Percentiles rank a stretch among this genome's conserved stretches.
Evolutionary conservation across 2,888 invertebrate species (phyloP).

Genomic region (Eumacrocentrus americanus): DNA sequence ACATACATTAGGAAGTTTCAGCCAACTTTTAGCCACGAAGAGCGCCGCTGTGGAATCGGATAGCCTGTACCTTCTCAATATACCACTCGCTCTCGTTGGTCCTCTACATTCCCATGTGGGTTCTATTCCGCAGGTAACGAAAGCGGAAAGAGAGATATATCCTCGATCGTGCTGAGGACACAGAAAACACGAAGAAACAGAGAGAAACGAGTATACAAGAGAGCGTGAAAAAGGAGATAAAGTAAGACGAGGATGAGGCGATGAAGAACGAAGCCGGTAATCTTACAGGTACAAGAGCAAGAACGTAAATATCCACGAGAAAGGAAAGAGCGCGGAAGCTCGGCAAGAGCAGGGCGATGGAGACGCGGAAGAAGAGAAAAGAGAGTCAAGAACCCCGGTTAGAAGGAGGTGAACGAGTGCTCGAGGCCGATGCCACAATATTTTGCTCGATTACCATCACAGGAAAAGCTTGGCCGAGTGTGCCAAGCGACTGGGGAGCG

Average conservation of each 20-base stretch:
- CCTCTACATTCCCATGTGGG: background rate
- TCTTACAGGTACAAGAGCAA: conserved; percentile 4
- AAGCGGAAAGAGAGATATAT: conserved; percentile 23
- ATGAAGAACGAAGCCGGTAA: background rate
- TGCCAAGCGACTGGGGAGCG: conserved; percentile 23
- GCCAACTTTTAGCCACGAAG: conserved; percentile 46
- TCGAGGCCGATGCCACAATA: conserved; percentile 56
- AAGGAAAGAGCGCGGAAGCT: conserved; percentile 38
- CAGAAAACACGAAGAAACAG: conserved; percentile 28
- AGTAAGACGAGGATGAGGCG: conserved; percentile 22
- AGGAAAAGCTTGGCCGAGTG: conserved; percentile 47
- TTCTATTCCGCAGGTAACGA: conserved; percentile 23
- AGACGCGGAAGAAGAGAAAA: conserved; percentile 34
- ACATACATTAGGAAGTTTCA: conserved; percentile 56
- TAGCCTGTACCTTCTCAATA: conserved; percentile 35
- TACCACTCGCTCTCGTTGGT: conserved; percentile 1
- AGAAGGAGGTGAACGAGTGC: conserved; percentile 37
- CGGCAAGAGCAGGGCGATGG: conserved; percentile 25
- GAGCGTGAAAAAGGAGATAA: conserved; percentile 25
- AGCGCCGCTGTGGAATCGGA: conserved; percentile 41
- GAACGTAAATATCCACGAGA: conserved; percentile 34
- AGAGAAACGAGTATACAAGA: conserved; percentile 17
- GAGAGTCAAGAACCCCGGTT: conserved; percentile 51
- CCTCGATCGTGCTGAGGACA: conserved; percentile 22
- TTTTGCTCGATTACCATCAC: conserved; percentile 59